These are phyloP conservation scores for Oncorhynchus masou DNA, from an alignment of 2,113 vertebrate genomes.

Conservation along the genomic window DNA sequence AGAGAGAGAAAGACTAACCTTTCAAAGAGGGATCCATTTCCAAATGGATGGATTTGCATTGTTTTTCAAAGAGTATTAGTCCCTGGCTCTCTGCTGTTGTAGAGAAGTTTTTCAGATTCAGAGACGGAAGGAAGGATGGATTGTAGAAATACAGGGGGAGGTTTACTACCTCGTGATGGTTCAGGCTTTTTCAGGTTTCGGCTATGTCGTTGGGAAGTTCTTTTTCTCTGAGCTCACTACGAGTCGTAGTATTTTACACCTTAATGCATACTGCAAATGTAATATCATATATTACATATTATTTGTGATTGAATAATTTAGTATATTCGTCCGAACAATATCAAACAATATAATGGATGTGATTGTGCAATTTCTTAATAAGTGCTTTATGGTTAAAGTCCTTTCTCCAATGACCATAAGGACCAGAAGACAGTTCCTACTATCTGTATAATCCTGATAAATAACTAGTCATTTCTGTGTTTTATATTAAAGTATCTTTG, in stretches of 20 bases:
- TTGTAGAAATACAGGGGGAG: constrained; percentile 46
- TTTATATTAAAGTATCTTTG: constrained; percentile 17
- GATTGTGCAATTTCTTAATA: no score
- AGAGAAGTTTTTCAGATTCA: constrained; percentile 31
- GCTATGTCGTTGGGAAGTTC: constrained; percentile 28
- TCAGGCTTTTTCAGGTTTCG: constrained; percentile 52
- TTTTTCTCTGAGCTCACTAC: constrained; percentile 37
- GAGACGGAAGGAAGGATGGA: constrained; percentile 10
- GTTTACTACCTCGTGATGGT: constrained; percentile 44
- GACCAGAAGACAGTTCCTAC: neutral
- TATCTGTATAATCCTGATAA: no score
- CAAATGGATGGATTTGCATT: constrained; percentile 7
- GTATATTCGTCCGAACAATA: no score
- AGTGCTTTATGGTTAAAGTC: neutral
- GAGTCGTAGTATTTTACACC: constrained; percentile 1
- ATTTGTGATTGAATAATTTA: neutral
- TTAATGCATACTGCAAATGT: no score
- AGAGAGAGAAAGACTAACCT: no score
- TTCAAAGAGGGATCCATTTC: no score
- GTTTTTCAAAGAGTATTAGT: constrained; percentile 65
- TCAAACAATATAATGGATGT: no score
- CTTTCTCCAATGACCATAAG: constrained; percentile 21
- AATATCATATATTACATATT: neutral
- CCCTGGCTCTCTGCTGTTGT: constrained; percentile 49
- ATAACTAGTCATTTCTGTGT: no score